Evolutionary conservation across 2,888 invertebrate genomes (phyloP).

Genomic region (Onchidella celtica): DNA sequence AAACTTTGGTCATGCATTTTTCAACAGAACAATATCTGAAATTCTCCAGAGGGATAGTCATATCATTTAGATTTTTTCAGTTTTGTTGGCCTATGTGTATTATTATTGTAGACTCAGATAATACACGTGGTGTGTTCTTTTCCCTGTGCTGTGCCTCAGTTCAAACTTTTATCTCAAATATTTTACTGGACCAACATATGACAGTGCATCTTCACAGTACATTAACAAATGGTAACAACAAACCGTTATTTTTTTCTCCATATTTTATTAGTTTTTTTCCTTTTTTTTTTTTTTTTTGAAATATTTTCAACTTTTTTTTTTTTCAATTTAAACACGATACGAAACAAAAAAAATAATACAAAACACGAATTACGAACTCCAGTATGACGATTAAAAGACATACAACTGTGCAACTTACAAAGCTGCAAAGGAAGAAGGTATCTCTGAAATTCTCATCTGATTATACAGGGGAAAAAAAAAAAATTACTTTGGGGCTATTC

Average conservation of each 20-base stretch:
- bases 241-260: not conserved
- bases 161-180: too few relatives aligned
- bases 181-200: too few relatives aligned
- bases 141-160: too few relatives aligned
- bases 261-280: slow-evolving; percentile 28
- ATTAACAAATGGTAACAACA: not conserved
- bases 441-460: slow-evolving; percentile 9
- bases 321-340: slow-evolving; percentile 3
- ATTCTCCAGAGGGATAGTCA: too few relatives aligned
- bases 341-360: slow-evolving; percentile 21
- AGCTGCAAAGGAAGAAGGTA: slow-evolving; percentile 15
- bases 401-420: slow-evolving; percentile 26
- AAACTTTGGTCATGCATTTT: too few relatives aligned
- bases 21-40: too few relatives aligned
- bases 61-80: too few relatives aligned
- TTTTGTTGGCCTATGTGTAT: too few relatives aligned
- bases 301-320: slow-evolving; percentile 16
- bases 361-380: slow-evolving; percentile 33
- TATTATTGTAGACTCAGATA: too few relatives aligned
- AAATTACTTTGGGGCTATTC: not conserved
- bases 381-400: slow-evolving; percentile 3
- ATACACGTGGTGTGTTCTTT: too few relatives aligned
- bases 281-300: slow-evolving; percentile 27
- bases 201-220: too few relatives aligned
- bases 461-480: not conserved